phyloP scores from a whole-genome alignment of 2,888 invertebrate species.

The Seira musarum region DNA sequence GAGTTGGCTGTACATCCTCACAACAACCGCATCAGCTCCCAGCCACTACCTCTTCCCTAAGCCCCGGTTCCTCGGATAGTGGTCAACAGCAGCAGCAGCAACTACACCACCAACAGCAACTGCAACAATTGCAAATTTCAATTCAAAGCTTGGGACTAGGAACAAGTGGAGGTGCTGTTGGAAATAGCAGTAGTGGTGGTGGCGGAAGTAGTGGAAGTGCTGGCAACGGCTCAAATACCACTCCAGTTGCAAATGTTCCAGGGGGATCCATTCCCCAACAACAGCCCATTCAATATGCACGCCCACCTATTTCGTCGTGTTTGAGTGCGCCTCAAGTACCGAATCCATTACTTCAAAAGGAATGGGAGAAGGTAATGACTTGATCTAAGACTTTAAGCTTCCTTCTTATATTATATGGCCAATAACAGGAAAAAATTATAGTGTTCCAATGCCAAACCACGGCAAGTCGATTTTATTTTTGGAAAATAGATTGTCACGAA shows the following conservation, averaged over 20 bases:
- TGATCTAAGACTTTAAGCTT: neutral
- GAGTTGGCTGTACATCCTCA: conserved; percentile 51
- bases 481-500: too few species aligned
- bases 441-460: neutral
- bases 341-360: conserved; percentile 44
- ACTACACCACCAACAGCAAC: conserved; percentile 41
- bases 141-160: conserved; percentile 51
- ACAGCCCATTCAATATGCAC: conserved; percentile 32
- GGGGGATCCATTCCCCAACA: conserved; percentile 32
- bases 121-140: conserved; percentile 44
- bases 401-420: neutral
- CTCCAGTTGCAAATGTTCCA: too few species aligned
- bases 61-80: conserved; percentile 49
- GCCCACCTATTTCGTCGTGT: conserved; percentile 43
- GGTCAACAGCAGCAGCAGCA: conserved; percentile 45
- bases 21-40: conserved; percentile 41
- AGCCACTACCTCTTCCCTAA: conserved; percentile 40
- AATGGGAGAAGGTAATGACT: conserved; percentile 48
- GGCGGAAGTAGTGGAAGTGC: conserved; percentile 27
- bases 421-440: neutral
- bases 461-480: too few species aligned
- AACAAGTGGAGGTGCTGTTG: conserved; percentile 7
- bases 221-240: conserved; percentile 37
- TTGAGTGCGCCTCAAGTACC: conserved; percentile 36
- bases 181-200: neutral